These are phyloP conservation scores for Myrmecophaga tridactyla DNA, from an alignment of 2,113 vertebrate genomes.

Conservation along the genomic window DNA sequence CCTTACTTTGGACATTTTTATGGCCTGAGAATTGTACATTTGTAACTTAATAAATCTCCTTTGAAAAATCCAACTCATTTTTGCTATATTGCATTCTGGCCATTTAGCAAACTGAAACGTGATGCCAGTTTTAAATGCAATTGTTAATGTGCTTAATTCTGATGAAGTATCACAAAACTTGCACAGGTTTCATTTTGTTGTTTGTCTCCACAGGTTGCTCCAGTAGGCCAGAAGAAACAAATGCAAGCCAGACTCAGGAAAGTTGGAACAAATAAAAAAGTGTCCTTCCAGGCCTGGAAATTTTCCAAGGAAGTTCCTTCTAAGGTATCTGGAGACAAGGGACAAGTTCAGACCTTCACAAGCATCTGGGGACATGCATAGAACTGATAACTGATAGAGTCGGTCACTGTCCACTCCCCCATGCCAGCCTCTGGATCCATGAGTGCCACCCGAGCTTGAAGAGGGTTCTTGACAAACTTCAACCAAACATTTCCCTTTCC, in stretches of 20 bases:
- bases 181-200: not conserved
- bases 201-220: not conserved
- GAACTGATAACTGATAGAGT: not conserved
- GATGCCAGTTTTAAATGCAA: not conserved
- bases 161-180: not conserved
- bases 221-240: not conserved
- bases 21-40: too few species aligned
- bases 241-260: not conserved
- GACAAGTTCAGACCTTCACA: not conserved
- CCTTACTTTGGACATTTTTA: too few species aligned
- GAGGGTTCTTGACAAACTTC: not conserved
- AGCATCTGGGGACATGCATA: not conserved
- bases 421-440: not conserved
- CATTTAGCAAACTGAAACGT: too few species aligned
- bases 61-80: too few species aligned
- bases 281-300: not conserved
- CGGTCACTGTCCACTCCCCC: not conserved
- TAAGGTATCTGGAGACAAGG: not conserved
- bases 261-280: not conserved
- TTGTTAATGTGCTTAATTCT: not conserved
- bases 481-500: not conserved
- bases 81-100: too few species aligned
- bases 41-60: too few species aligned
- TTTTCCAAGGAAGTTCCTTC: not conserved
- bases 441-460: rapidly evolving